Percentiles rank a stretch among this genome's conserved stretches.
These are phyloP conservation scores for Zonotrichia leucophrys DNA, from an alignment of 2,113 vertebrate genomes.

Conservation along the genomic window DNA sequence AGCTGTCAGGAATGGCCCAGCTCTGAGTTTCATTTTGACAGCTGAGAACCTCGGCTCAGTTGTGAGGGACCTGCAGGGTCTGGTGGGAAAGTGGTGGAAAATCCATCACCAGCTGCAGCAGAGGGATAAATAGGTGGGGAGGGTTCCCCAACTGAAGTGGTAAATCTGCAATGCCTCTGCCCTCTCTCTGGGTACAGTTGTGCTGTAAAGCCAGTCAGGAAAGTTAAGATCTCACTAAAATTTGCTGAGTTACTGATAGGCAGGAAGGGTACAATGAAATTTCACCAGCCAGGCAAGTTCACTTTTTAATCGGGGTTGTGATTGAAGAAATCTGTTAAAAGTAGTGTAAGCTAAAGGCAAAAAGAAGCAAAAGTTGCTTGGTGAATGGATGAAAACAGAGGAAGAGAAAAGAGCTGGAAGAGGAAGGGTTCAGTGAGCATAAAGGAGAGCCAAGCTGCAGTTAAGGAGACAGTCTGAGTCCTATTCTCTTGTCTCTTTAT, in stretches of 20 bases:
- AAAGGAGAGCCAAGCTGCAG: neutral
- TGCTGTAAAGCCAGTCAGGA: neutral
- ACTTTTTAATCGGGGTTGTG: neutral
- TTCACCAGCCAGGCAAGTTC: neutral
- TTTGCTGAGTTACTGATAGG: neutral
- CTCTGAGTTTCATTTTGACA: neutral
- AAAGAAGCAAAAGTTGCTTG: neutral
- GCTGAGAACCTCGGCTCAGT: neutral
- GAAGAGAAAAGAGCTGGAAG: neutral
- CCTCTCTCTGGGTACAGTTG: neutral
- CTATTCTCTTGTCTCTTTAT: neutral
- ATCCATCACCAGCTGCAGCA: neutral
- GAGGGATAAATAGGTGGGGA: neutral
- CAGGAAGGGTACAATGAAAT: rapidly evolving
- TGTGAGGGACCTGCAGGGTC: neutral
- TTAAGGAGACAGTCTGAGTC: neutral
- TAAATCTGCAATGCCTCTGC: neutral
- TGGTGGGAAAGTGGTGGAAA: neutral
- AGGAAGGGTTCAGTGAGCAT: neutral
- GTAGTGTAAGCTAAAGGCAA: neutral
- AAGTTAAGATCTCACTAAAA: neutral
- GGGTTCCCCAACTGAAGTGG: neutral
- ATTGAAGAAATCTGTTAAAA: neutral
- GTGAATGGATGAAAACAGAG: neutral
- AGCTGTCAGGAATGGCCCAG: neutral